phyloP scores from a whole-genome alignment of 2,113 vertebrate genomes.

The Lepisosteus oculatus region DNA sequence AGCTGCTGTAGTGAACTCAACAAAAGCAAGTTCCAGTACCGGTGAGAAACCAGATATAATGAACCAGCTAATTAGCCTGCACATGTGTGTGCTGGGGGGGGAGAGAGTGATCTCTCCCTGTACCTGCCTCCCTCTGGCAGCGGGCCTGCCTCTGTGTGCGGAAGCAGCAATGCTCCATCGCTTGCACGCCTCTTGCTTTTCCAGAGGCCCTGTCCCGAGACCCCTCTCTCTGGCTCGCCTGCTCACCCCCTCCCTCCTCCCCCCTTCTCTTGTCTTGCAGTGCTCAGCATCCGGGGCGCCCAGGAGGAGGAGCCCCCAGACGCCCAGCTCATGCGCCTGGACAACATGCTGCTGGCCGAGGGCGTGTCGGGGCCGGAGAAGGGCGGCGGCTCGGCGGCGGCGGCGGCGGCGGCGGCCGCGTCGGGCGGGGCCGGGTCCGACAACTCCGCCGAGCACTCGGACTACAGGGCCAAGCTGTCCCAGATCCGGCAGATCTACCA shows the following conservation, averaged over 20 bases:
- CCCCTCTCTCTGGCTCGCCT: neutral
- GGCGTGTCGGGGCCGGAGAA: conserved; percentile 93
- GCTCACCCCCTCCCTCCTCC: conserved; percentile 27
- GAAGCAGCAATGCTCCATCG: no score
- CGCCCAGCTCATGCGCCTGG: conserved; percentile 93
- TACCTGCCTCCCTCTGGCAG: neutral
- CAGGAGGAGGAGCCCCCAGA: conserved; percentile 96
- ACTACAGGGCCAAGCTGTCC: conserved; percentile 93
- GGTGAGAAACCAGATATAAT: no score
- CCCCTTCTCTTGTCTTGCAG: conserved; percentile 61
- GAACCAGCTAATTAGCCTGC: neutral
- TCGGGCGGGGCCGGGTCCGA: conserved; percentile 82
- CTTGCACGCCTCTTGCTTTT: no score
- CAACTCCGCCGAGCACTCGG: conserved; percentile 91
- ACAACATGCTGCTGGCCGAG: conserved; percentile 96
- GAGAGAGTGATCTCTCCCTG: neutral
- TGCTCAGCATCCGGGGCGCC: conserved; percentile 93
- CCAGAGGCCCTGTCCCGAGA: no score
- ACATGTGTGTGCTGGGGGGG: neutral
- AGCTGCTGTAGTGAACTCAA: neutral
- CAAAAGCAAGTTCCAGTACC: no score
- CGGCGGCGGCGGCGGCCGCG: conserved; percentile 80
- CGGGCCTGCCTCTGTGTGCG: neutral
- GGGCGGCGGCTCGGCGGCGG: conserved; percentile 84
- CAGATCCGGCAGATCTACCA: conserved; percentile 98